Evolutionary conservation across 2,888 invertebrate species (phyloP), one percentile per base, ranked within the genome.

Genomic region (Eurois occulta): DNA sequence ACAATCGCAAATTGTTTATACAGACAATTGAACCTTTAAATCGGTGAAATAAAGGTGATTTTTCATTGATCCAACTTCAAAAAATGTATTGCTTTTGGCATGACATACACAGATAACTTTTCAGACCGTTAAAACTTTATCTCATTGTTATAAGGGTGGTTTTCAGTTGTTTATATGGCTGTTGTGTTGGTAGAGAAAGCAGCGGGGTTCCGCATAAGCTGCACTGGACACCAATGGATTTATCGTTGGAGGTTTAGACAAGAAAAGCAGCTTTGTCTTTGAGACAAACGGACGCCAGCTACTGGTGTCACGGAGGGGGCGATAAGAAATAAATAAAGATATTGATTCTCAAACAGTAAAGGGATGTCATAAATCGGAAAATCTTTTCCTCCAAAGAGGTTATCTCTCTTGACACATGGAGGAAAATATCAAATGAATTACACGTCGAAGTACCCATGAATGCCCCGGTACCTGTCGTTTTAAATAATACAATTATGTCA

Each of bases 161-260:
- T 75, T 84, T 89, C 16, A 21, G 11, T 76, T 76, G 73, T 73
- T 18, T 55, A 69, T 76, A 13, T 43, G 60, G 7, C 21, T 75
- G 69, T 77, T 75, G 67, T 79, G 72, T 86, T 90, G 85, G 87
- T 79, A 81, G 71, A 81, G 87, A 82, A 87, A 84, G 82, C 90
- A 84, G 86, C 90, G 86, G 88, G 90, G 87, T 83, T 84, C 81
- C 86, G 88, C 81, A 84, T 94, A 94, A 94, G 94, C 95, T 94
- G 95, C 94, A 90, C 90, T 90, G 94, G 95, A 94, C 95, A 94
- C 94, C 94, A 94, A 93, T 93, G 93, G 94, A 94, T 94, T 94
- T 95, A 95, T 95, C 92, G 94, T 92, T 91, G 92, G 93, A 93
- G 94, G 94, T 93, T 94, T 92, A 93, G 93, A 94, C 94, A 93